Base-by-base conservation (phyloP, 2,888 invertebrate genomes). In the Cyclophora albipunctata region DNA sequence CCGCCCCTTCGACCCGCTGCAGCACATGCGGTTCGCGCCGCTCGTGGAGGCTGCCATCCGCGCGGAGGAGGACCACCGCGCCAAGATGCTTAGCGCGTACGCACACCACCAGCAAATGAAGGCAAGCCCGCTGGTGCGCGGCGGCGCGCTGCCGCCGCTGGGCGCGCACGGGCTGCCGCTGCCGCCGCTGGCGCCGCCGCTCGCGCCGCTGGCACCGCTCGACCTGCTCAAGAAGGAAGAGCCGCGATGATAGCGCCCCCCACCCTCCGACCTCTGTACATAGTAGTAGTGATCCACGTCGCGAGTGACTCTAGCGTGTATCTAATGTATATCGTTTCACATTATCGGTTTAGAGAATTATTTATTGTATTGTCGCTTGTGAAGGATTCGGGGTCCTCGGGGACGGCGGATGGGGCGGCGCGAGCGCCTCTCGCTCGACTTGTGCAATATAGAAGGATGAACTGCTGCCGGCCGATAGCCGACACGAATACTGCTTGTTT, bases 21-120 rank as follows among this genome's bases (percentile, higher is more conserved):
- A 87, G 64, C 87, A 88, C 74, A 84, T 93, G 76, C 91, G 94
- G 50, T 95, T 94, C 76, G 94, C 94, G 74, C 94, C 95, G 33
- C 84, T 95, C 40, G 92, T 95, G 86, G 94, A 95, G 65, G 94
- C 93, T 7, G 94, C 94, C 33, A 91, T 93, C 71, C 90, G 94
- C 50, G 93, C 92, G 45, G 94, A 95, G 71, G 95, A 95, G 66
- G 93, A 95, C 75, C 91, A 95, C 75, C 91, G 95, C 54, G 93
- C 92, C 43, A 95, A 95, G 80, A 91, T 95, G 70, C 91, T 93
- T 71, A 92, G 91, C 62, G 92, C 93, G 57, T 94, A 94, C 81
- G 91, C 92, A 51, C 91, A 90, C 66, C 78, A 91, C 61, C 92
- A 92, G 66, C 87, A 87, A 69, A 66, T 85, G 72, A 90, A 76